Base-by-base conservation (phyloP, 2,888 invertebrate genomes). In the Petrophora chlorosata region DNA sequence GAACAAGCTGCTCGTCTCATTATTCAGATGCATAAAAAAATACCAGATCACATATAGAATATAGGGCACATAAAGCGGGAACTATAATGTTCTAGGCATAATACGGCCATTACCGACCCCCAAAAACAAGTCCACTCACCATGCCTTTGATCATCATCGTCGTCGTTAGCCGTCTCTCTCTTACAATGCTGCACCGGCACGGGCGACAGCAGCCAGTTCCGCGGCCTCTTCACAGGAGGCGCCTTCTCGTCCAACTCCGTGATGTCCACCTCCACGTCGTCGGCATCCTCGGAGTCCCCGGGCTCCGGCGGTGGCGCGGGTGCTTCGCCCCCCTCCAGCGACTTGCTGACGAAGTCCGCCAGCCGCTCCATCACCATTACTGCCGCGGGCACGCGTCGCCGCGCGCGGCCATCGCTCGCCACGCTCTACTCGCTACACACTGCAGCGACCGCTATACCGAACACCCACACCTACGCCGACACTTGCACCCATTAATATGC, bases 321-420 rank as follows among this genome's bases (percentile, higher is more conserved):
- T 47, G 83, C 82, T 65, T 87, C 88, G 81, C 92, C 76, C 63
- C 92, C 93, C 77, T 95, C 95, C 85, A 96, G 95, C 55, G 96
- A 96, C 89, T 96, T 96, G 72, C 95, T 95, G 77, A 97, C 96
- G 91, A 97, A 96, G 92, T 96, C 95, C 76, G 96, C 95, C 84
- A 97, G 92, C 92, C 96, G 95, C 91, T 96, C 96, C 96, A 97
- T 96, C 84, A 89, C 85, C 90, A 90, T 89, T 82, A 89, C 87
- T 88, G 87, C 77, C 79, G 78, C 73, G 67, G 63, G 70, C 67
- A 73, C 82, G 79, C 79, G 79, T 63, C 77, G 67, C 70, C 80
- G 74, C 84, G 82, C 84, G 82, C 85, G 76, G 73, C 75, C 83
- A 71, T 78, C 78, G 67, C 76, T 73, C 80, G 78, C 75, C 79